These are phyloP conservation scores for crab-eating macaque (Macaca fascicularis) DNA, from an alignment of 2,113 vertebrate species.

Conservation along the genomic window DNA sequence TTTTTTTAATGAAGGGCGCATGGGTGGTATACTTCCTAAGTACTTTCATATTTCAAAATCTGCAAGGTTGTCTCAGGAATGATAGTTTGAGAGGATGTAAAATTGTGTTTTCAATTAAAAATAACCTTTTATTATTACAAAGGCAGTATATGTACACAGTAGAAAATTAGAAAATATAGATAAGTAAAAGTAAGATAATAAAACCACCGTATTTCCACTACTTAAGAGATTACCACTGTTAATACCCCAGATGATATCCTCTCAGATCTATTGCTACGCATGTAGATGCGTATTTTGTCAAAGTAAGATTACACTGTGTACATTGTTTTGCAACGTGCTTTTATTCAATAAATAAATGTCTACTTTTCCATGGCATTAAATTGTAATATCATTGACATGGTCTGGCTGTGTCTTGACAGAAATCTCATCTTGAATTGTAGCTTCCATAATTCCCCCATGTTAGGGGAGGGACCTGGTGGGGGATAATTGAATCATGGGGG, in stretches of 20 bases:
- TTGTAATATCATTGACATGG: background rate
- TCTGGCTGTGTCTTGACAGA: too few relatives aligned
- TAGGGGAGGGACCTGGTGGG: too few relatives aligned
- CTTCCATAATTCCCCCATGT: too few relatives aligned
- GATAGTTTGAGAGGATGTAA: background rate
- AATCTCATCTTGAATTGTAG: too few relatives aligned
- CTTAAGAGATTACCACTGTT: background rate
- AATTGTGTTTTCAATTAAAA: conserved; percentile 37
- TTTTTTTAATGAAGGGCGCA: background rate
- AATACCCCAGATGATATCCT: background rate
- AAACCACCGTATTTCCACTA: background rate
- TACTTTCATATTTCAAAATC: conserved; percentile 47
- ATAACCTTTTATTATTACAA: conserved; percentile 14
- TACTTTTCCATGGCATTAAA: background rate
- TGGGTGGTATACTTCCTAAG: background rate
- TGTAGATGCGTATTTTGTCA: background rate
- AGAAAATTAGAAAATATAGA: background rate
- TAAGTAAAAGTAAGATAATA: conserved; percentile 2
- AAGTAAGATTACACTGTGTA: background rate
- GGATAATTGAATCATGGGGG: too few relatives aligned
- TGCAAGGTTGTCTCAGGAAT: background rate
- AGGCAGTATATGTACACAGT: background rate
- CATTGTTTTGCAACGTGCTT: background rate
- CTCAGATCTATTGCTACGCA: background rate
- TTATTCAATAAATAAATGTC: background rate